Evolutionary conservation across 2,113 vertebrate species (phyloP).

Genomic region (Gallinago jamesoni): DNA sequence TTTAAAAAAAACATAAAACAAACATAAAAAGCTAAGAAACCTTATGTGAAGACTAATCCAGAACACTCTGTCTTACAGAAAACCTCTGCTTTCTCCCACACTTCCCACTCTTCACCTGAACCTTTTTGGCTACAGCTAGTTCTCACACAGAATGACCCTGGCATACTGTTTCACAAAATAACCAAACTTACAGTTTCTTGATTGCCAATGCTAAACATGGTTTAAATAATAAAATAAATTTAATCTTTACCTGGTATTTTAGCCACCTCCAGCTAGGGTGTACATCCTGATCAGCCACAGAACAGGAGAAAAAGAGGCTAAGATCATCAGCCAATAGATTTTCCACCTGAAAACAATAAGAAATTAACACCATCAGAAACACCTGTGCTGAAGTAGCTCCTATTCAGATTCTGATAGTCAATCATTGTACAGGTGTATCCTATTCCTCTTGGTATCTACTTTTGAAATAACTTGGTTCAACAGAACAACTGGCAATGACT

Average conservation of each 20-base stretch:
- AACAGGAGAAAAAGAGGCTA: neutral
- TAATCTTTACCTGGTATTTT: neutral
- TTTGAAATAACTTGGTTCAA: neutral
- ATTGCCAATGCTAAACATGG: neutral
- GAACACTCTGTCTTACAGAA: neutral
- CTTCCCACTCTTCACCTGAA: neutral
- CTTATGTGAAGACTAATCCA: neutral
- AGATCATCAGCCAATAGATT: neutral
- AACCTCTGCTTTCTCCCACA: neutral
- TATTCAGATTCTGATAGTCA: neutral
- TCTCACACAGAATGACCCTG: accelerated
- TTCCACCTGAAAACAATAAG: neutral
- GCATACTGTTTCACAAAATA: neutral
- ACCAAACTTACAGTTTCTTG: neutral
- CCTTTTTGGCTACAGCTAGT: neutral
- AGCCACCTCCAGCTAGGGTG: neutral
- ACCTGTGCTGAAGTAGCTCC: neutral
- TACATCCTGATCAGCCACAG: neutral
- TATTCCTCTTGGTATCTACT: neutral
- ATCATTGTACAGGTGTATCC: neutral
- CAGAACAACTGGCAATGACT: neutral
- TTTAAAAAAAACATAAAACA: neutral
- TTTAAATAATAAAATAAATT: neutral
- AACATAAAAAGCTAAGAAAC: neutral
- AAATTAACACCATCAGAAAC: neutral